A percentile compares a stretch with the other conserved stretches of the same genome.
Conservation (phyloP, 2,113 vertebrate species). For the Solea solea region DNA sequence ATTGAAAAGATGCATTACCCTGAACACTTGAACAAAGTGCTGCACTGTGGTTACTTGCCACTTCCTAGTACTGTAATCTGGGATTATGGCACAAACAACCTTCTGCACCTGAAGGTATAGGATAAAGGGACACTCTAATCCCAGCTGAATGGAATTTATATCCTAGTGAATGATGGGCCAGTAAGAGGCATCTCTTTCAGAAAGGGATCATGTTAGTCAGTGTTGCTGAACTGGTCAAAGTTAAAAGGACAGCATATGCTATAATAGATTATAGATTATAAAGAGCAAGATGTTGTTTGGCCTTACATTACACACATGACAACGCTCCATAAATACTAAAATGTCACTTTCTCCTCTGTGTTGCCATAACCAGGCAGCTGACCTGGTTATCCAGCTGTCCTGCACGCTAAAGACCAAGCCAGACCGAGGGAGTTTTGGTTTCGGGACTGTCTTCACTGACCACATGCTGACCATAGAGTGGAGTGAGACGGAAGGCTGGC, state of each 20-base stretch:
- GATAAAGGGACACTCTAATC: conserved; percentile 59
- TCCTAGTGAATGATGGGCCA: conserved; percentile 2
- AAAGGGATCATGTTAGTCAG: conserved; percentile 2
- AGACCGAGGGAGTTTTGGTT: conserved; percentile 50
- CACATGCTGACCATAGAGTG: conserved; percentile 92
- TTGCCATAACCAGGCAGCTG: conserved; percentile 29
- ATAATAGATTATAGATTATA: too few relatives aligned
- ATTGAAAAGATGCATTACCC: neutral
- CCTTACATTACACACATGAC: too few relatives aligned
- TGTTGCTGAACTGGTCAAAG: neutral
- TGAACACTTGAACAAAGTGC: conserved; percentile 9
- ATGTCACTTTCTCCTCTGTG: neutral
- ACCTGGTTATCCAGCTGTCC: conserved; percentile 46
- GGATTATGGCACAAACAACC: conserved; percentile 62
- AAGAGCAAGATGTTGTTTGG: too few relatives aligned
- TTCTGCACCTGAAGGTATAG: conserved; percentile 29
- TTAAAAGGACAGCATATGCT: too few relatives aligned
- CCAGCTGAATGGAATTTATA: conserved; percentile 27
- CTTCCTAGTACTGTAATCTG: conserved; percentile 68
- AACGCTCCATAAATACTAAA: too few relatives aligned
- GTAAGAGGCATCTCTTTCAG: conserved; percentile 11
- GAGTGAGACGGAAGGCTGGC: conserved; percentile 85
- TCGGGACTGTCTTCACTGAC: conserved; percentile 90
- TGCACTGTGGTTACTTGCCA: neutral
- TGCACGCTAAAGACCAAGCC: conserved; percentile 18